Percentiles rank a stretch among this genome's conserved stretches.
These are phyloP conservation scores for Luehdorfia chinensis DNA, from an alignment of 1,140 invertebrate species.

Conservation along the genomic window DNA sequence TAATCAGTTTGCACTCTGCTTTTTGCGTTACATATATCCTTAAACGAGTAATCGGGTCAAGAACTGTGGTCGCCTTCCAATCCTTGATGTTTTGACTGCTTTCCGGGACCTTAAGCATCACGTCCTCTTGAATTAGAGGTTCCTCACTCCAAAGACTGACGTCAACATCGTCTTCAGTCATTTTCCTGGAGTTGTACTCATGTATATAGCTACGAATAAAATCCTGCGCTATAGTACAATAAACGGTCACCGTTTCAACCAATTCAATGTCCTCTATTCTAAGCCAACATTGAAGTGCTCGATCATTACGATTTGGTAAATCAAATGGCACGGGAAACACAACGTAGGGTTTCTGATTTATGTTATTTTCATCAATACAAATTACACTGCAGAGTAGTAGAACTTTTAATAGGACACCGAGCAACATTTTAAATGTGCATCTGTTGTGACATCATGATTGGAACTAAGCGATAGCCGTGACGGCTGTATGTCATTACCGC, in stretches of 20 bases:
- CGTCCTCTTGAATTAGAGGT: slow-evolving; percentile 27
- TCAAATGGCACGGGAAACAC: slow-evolving; percentile 56
- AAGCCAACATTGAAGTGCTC: slow-evolving; percentile 60
- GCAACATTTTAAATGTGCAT: slow-evolving; percentile 69
- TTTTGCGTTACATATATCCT: slow-evolving; percentile 52
- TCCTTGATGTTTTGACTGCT: slow-evolving; percentile 37
- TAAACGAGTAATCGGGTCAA: slow-evolving; percentile 53
- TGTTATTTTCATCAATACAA: slow-evolving; percentile 24
- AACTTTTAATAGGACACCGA: slow-evolving; percentile 30
- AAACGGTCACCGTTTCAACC: slow-evolving; percentile 48
- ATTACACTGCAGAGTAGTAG: slow-evolving; percentile 30
- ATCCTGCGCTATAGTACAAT: slow-evolving; percentile 50
- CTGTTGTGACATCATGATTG: slow-evolving; percentile 52
- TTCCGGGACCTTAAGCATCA: slow-evolving; percentile 18
- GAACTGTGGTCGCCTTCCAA: slow-evolving; percentile 52
- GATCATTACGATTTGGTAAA: slow-evolving; percentile 59
- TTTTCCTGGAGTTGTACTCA: slow-evolving; percentile 60
- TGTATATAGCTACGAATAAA: slow-evolving; percentile 50
- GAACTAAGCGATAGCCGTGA: slow-evolving; percentile 52
- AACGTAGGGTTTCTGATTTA: slow-evolving; percentile 35
- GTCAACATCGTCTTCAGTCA: slow-evolving; percentile 54
- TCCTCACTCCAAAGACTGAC: slow-evolving; percentile 58
- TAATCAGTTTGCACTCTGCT: slow-evolving; percentile 53
- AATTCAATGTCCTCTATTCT: slow-evolving; percentile 58
- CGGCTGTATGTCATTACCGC: slow-evolving; percentile 30